Percentiles rank a stretch among this genome's conserved stretches.
These are phyloP conservation scores for Sphenodon punctatus DNA, from an alignment of 2,797 vertebrate species.

Conservation along the genomic window DNA sequence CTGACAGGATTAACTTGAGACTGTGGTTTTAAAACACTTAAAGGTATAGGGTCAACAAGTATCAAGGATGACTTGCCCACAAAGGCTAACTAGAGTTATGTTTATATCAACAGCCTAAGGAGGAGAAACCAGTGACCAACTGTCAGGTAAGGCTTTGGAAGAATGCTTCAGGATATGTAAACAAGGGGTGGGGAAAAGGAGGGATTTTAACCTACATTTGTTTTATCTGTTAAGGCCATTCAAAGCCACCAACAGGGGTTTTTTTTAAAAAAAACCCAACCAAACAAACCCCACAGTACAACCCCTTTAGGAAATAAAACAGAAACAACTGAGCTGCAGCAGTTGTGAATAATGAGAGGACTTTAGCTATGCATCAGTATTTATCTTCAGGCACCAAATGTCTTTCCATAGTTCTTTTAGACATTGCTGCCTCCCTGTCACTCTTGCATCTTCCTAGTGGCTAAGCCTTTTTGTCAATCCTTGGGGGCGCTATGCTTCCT, in stretches of 20 bases:
- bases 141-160: background rate
- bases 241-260: background rate
- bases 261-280: too few relatives aligned
- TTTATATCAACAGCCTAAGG: background rate
- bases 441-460: background rate
- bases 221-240: background rate
- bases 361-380: background rate
- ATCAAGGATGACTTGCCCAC: background rate
- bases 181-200: background rate
- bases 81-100: background rate
- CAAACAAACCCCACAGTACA: too few relatives aligned
- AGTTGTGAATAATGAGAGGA: fast-evolving
- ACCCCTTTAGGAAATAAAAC: background rate
- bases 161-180: background rate
- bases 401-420: background rate
- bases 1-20: background rate
- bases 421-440: background rate
- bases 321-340: background rate
- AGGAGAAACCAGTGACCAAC: fast-evolving
- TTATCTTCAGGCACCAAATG: background rate
- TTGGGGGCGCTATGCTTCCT: background rate
- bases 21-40: background rate
- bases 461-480: background rate
- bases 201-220: background rate
- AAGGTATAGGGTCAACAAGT: fast-evolving